These are phyloP conservation scores for Thunnus albacares DNA, from an alignment of 2,797 vertebrate species.

Conservation along the genomic window DNA sequence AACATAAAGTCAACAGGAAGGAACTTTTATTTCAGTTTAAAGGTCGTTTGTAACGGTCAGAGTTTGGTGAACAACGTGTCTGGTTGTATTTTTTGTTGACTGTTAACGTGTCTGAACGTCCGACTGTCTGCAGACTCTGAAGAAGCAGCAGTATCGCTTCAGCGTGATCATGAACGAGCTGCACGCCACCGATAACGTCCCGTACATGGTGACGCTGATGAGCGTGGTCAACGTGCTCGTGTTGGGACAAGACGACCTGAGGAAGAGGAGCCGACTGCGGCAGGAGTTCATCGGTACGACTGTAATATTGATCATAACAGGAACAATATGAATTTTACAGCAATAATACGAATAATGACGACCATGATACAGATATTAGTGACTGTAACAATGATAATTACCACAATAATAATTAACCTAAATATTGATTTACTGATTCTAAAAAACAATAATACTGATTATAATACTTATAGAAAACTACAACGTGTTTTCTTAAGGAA, in stretches of 20 bases:
- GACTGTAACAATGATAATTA: too few species aligned
- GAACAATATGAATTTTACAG: not conserved
- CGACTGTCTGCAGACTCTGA: conserved; percentile 80
- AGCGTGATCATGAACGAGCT: conserved; percentile 92
- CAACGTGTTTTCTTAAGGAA: too few species aligned
- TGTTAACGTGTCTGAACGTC: not conserved
- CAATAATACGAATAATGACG: too few species aligned
- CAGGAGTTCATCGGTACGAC: conserved; percentile 90
- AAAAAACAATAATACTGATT: too few species aligned
- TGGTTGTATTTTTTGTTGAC: not conserved
- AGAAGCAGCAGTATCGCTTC: conserved; percentile 93
- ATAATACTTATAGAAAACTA: too few species aligned
- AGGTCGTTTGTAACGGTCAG: not conserved
- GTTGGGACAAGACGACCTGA: conserved; percentile 88
- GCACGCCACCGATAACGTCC: conserved; percentile 85
- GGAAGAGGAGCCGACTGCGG: conserved; percentile 85
- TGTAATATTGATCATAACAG: not conserved
- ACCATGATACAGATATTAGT: too few species aligned
- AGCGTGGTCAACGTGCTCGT: conserved; percentile 91
- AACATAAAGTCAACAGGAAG: too few species aligned
- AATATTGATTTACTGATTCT: too few species aligned
- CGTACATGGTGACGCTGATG: conserved; percentile 88
- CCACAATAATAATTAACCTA: too few species aligned
- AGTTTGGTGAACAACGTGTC: too few species aligned
- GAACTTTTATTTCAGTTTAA: not conserved